Evolutionary conservation across 2,797 vertebrate species (phyloP), one percentile per base, ranked within the genome.

Genomic region (Nyctibius grandis): DNA sequence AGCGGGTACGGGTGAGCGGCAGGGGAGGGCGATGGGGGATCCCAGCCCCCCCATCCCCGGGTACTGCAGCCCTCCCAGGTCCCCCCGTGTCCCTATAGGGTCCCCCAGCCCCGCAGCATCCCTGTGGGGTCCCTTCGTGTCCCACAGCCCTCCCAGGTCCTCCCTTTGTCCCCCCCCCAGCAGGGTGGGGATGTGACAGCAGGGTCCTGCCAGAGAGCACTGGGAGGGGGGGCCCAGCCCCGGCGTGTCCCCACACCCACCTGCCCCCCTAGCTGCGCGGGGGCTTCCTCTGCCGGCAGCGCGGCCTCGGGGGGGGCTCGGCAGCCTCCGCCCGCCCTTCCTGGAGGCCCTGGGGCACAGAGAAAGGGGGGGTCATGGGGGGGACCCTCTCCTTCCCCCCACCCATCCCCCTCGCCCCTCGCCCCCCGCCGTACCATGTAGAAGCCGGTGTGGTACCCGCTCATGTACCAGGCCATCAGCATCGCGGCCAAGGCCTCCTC

Each of bases 391-490:
- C 21, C 38, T 53, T 22, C 45, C 54, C 65, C 85, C 36, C 42
- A 3, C 34, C 14, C 34, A 15, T 5, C 15, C 44, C 36, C 5
- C 5, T 15, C 2, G 0, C 15, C 57, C 4, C 5, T 15, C 2
- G 0, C 15, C 50, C 70, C n/a, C 23, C 3, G 1, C 31, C 11
- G 0, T 83, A 98, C 98, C 98, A 98, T 59, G 77, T 97, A 98
- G 89, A 92, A 97, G 78, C 98, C 98, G 4, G 98, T 98, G 93
- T 98, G 97, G 90, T 98, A 98, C 15, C 98, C 98, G 8, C 97
- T 98, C 96, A 97, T 96, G 97, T 98, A 98, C 98, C 98, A 98
- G 89, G 97, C 94, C 96, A 98, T 97, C 80, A 98, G 85, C 98
- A 98, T 97, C 40, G 70, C 92, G 38, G 93, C 95, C 74, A 97